Percentiles rank a stretch among this genome's conserved stretches.
Evolutionary conservation across 2,888 invertebrate genomes (phyloP).

Genomic region (Stenodema calcarata): DNA sequence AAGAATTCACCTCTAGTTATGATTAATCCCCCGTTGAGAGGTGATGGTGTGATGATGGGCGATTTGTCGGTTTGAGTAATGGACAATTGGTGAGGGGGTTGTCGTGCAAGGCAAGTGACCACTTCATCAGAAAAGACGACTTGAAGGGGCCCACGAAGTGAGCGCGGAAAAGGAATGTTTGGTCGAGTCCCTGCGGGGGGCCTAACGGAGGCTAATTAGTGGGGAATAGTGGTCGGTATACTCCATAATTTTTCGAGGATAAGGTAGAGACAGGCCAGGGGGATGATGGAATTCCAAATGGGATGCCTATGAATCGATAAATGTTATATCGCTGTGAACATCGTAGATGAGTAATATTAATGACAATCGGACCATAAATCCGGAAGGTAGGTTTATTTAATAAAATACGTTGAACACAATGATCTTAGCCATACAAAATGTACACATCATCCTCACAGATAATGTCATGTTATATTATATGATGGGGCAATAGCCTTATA

Average conservation of each 20-base stretch:
- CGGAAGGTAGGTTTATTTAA: too few relatives aligned
- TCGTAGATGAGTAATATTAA: too few relatives aligned
- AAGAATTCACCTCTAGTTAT: neutral
- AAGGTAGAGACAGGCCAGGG: neutral
- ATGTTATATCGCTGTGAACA: too few relatives aligned
- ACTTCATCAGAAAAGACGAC: conserved; percentile 14
- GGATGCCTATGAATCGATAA: too few relatives aligned
- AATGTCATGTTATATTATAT: too few relatives aligned
- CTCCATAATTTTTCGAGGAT: conserved; percentile 19
- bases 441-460: too few relatives aligned
- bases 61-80: conserved; percentile 37
- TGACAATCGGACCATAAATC: too few relatives aligned
- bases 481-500: too few relatives aligned
- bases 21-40: neutral
- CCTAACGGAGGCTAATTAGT: conserved; percentile 40
- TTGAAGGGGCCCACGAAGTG: neutral
- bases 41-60: conserved; percentile 39
- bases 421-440: too few relatives aligned
- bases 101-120: conserved; percentile 12
- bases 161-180: conserved; percentile 21
- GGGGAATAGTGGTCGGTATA: conserved; percentile 10
- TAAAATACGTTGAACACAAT: too few relatives aligned
- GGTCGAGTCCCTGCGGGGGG: conserved; percentile 14
- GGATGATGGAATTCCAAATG: neutral
- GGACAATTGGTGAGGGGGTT: neutral